Evolutionary conservation across 2,113 vertebrate species (phyloP), one percentile per base, ranked within the genome.

Genomic region (Chaetorhynchus papuensis): DNA sequence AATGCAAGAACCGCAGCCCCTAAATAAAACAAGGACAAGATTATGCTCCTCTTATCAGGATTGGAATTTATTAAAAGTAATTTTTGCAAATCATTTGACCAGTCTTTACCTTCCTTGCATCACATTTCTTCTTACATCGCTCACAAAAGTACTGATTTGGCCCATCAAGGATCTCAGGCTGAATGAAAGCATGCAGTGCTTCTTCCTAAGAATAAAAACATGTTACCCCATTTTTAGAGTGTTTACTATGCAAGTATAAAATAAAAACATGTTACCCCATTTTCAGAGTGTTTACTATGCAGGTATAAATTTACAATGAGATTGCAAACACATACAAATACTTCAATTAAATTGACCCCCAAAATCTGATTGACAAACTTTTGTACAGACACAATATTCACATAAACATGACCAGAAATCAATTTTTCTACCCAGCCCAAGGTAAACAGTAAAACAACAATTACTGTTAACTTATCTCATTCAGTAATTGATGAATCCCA

Each of bases 121-220:
- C 99, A 87, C 99, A 99, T 94, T 99, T 99, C 98, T 99, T 99
- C 97, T 99, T 99, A 98, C 99, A 99, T 45, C 99, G 98, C 96
- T 99, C 99, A 97, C 99, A 99, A 97, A 99, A 99, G 96, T 99
- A 99, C 80, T 99, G 99, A 97, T 99, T 99, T 64, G 99, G 98
- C 61, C 99, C 99, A 91, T 99, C 99, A 57, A 99, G 97, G 76
- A 99, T 99, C 98, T 99, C 99, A 30, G 99, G 99, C 91, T 99
- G 99, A 96, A 99, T 98, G 96, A 99, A 99, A 83, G 99, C 99
- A 97, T 99, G 99, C 90, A 99, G 96, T 65, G 99, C 99, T 98
- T 99, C 99, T 96, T 99, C 99, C 99, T 99, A 97, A 69, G 90
- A 95, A 94, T 42, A 94, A 87, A 96, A 59, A 98, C 70, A 96